Evolutionary conservation across 2,113 vertebrate species (phyloP).

Genomic region (Apodemus speciosus): DNA sequence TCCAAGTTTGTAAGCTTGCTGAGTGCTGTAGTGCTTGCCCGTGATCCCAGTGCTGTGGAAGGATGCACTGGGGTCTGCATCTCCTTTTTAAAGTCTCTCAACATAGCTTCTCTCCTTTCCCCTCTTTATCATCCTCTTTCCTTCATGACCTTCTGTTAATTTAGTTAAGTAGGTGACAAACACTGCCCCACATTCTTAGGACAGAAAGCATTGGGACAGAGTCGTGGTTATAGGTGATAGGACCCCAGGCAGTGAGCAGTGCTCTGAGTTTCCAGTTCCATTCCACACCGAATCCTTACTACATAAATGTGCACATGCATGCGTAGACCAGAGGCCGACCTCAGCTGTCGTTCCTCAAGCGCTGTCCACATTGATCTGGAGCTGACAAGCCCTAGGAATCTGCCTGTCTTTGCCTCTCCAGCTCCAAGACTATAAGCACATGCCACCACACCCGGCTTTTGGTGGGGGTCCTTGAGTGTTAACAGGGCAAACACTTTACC

Average conservation of each 20-base stretch:
- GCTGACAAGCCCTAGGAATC: background rate
- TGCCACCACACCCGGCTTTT: background rate
- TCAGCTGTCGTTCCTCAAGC: background rate
- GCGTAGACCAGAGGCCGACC: background rate
- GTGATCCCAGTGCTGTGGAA: background rate
- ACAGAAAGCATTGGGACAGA: too few relatives aligned
- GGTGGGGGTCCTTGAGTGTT: background rate
- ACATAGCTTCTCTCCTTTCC: background rate
- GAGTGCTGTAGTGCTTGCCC: background rate
- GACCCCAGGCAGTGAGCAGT: background rate
- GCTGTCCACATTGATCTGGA: background rate
- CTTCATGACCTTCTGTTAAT: background rate
- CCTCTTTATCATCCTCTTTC: background rate
- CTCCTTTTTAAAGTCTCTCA: background rate
- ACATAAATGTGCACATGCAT: background rate
- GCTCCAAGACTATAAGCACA: background rate
- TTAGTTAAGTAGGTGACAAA: background rate
- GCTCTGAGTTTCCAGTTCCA: background rate
- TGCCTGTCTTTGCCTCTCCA: background rate
- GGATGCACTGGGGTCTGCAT: too few relatives aligned
- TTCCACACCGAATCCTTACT: background rate
- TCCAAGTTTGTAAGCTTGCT: background rate
- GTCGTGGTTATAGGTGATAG: background rate
- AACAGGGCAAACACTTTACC: background rate
- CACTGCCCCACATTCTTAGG: background rate